A percentile compares a stretch with the other conserved stretches of the same genome.
These are phyloP conservation scores for Pluvianellus socialis DNA, from an alignment of 2,113 vertebrate genomes.

Conservation along the genomic window DNA sequence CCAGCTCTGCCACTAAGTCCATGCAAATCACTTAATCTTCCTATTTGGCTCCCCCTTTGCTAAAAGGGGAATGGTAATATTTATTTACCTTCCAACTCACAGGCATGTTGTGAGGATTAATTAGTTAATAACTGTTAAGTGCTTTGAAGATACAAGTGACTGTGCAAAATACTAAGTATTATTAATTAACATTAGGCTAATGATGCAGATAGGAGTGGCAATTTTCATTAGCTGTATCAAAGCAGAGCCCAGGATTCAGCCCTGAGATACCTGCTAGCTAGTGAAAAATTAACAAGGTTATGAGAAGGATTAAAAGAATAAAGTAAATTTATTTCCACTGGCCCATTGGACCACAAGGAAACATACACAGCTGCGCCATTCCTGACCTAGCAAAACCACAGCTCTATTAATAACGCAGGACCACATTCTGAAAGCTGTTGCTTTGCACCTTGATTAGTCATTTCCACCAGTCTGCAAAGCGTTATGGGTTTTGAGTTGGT, in stretches of 20 bases:
- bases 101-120: constrained; percentile 51
- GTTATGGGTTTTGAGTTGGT: neutral
- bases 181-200: constrained; percentile 41
- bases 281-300: constrained; percentile 32
- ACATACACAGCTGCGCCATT: neutral
- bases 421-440: neutral
- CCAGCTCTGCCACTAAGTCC: constrained; percentile 26
- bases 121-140: constrained; percentile 62
- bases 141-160: constrained; percentile 30
- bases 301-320: neutral
- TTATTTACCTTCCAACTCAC: constrained; percentile 37
- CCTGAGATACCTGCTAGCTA: neutral
- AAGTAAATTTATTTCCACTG: neutral
- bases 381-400: neutral
- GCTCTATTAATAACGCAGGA: neutral
- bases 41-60: neutral
- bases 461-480: neutral
- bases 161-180: constrained; percentile 24
- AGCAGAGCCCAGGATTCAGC: constrained; percentile 15
- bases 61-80: constrained; percentile 45
- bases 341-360: neutral
- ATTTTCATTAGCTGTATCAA: constrained; percentile 5
- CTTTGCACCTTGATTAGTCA: neutral
- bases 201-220: constrained; percentile 4
- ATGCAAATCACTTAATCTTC: constrained; percentile 48